These are phyloP conservation scores for Caloenas nicobarica DNA, from an alignment of 2,113 vertebrate genomes.

Conservation along the genomic window DNA sequence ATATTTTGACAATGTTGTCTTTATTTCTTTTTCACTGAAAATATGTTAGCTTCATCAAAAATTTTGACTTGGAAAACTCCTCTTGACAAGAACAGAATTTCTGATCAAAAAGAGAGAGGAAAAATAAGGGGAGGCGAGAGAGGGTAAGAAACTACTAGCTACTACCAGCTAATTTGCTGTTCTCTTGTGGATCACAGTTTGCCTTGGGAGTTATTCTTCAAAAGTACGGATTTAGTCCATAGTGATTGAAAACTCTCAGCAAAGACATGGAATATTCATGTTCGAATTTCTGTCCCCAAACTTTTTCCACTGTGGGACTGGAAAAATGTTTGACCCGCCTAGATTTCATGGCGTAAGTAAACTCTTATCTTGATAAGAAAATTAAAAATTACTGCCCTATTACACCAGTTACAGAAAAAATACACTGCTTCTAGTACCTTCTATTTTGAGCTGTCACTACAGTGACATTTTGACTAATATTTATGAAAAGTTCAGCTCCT, in stretches of 20 bases:
- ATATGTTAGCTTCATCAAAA: not conserved
- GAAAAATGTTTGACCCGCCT: not conserved
- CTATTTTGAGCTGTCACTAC: not conserved
- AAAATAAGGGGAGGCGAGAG: accelerated
- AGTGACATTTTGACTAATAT: not conserved
- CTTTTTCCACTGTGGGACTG: not conserved
- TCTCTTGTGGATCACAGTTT: not conserved
- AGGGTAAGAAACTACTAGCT: not conserved
- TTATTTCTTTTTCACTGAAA: not conserved
- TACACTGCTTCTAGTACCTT: not conserved
- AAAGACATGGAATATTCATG: not conserved
- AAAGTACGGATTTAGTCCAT: not conserved
- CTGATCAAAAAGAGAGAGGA: not conserved
- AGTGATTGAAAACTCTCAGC: not conserved
- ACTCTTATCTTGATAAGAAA: not conserved
- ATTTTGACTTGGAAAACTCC: not conserved
- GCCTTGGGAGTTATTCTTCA: not conserved
- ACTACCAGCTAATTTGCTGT: not conserved
- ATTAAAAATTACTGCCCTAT: not conserved
- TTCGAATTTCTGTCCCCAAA: not conserved
- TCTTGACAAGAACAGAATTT: not conserved
- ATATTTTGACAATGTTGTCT: not conserved
- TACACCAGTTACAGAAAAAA: not conserved
- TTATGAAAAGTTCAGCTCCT: not conserved
- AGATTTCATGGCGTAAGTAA: not conserved